Base-by-base conservation (phyloP, 2,888 invertebrate species). In the Drosophila aldrichi region DNA sequence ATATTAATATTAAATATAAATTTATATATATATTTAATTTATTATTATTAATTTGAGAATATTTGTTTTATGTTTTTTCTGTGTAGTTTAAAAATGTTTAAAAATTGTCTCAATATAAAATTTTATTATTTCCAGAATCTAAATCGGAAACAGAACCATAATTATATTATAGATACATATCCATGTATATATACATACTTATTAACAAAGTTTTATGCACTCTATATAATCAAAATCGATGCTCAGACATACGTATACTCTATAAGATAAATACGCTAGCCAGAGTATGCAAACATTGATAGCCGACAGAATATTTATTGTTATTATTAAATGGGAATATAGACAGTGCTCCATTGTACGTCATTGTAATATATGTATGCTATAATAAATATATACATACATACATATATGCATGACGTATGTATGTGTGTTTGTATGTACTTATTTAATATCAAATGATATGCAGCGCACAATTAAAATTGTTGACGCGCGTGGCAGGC, bases 381-480 rank as follows among this genome's bases (percentile, higher is more conserved):
- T n/a, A 40, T 5, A 29, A n/a, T 16, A 7, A 9, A 25, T 20
- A 25, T 44, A 64, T 46, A 16, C 29, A 29, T 29, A 9, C 43
- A 41, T 36, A 52, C 51, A 62, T 52, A 8, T 20, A 29, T 25
- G 7, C 3, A 9, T 29, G 29, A 14, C 40, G 44, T 46, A 52
- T 59, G 34, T 55, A 20, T 57, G 25, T 48, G 20, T 36, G 8
- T 49, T 18, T 59, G 38, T 63, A 9, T 58, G 18, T 78, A 68
- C 65, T 70, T 70, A 70, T 74, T 85, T 73, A 70, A 87, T 86
- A 81, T 86, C 70, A 81, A 85, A 86, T 88, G 64, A 86, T 87
- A 89, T 83, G 81, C 89, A 72, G 67, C 55, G 69, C 75, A 79
- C 81, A 85, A 89, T 88, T 88, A 85, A 89, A 88, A 86, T 57